A percentile compares a stretch with the other conserved stretches of the same genome.
Conservation (phyloP, 2,797 vertebrate genomes). For the Halcyon leucocephala region DNA sequence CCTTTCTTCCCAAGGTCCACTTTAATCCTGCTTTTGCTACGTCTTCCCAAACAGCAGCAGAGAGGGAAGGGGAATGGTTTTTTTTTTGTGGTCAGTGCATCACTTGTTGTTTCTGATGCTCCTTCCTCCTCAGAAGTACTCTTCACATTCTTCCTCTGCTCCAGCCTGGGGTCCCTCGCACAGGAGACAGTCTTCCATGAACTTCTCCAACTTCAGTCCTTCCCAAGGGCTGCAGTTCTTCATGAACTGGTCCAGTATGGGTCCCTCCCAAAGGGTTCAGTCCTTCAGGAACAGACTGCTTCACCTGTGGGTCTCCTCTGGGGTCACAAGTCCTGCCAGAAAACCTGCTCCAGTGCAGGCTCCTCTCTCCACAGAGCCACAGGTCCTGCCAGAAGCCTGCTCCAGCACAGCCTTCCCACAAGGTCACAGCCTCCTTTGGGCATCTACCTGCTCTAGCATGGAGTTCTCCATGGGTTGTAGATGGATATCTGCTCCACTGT, state of each 20-base stretch:
- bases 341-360: not conserved
- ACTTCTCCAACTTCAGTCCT: not conserved
- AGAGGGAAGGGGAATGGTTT: not conserved
- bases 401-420: not conserved
- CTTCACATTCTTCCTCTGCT: not conserved
- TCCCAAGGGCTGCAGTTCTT: not conserved
- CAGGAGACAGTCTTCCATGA: not conserved
- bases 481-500: not conserved
- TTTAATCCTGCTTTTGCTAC: not conserved
- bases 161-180: not conserved
- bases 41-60: not conserved
- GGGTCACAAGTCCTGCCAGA: not conserved
- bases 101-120: rapidly evolving
- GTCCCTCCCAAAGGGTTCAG: not conserved
- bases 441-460: not conserved
- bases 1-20: not conserved
- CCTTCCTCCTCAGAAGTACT: not conserved
- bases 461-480: not conserved
- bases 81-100: not conserved
- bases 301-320: not conserved
- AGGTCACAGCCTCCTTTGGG: not conserved
- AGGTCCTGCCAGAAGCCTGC: not conserved
- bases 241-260: not conserved
- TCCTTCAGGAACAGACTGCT: not conserved
- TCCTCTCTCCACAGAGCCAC: not conserved